Evolutionary conservation across 2,888 invertebrate genomes (phyloP), one percentile per base, ranked within the genome.

Genomic region (Tetramorium bicarinatum): DNA sequence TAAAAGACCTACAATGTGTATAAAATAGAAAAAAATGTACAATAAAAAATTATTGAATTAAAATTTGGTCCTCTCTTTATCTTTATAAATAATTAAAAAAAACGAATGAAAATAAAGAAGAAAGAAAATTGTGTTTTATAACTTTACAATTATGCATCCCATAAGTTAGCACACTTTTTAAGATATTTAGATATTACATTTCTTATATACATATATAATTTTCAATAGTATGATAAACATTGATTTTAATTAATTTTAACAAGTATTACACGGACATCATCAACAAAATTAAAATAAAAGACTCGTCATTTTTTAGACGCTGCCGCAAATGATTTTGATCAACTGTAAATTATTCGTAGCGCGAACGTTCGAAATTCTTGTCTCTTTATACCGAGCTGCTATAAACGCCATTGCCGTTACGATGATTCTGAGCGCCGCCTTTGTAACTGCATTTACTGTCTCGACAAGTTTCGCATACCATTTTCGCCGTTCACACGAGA

Each of bases 371-470:
- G n/a, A 44, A 71, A 71, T n/a, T 77, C 15, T 77, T 29, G 41
- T 56, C 83, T 81, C 87, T 88, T 83, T 49, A 49, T 52, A 54
- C 54, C 62, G 61, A 38, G 21, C 52, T n/a, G 64, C 34, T 74
- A 44, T 49, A 64, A 80, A 56, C 72, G 87, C 59, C 72, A 59
- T 69, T 64, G 83, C 82, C 83, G 84, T 89, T 84, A 87, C 82
- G 85, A 89, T 89, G 83, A 87, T 83, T 86, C 83, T 67, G 83
- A 87, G 84, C 64, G 38, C 81, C 77, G 79, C 74, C 85, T 87
- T 89, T 87, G 83, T 85, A 80, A 86, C 83, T 87, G 85, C 87
- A 87, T 89, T 89, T 89, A 89, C 56, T 52, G 74, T 86, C 88
- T 87, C 72, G 75, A 69, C 77, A 81, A 86, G 87, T 88, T 82